phyloP scores from a whole-genome alignment of 2,888 invertebrate genomes.

The Thelaira solivaga region DNA sequence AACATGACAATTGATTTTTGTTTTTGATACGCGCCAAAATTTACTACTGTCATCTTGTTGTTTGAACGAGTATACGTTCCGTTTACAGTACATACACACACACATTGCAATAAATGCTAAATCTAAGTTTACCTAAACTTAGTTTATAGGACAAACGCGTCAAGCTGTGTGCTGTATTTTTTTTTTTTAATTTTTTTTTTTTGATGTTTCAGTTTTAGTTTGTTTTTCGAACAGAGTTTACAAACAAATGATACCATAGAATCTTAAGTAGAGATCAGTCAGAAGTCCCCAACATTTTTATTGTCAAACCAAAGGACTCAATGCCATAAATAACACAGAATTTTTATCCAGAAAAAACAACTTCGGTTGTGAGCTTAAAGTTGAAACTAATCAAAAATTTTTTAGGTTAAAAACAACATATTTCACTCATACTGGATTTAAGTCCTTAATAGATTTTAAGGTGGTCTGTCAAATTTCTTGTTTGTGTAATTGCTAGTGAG shows the following conservation, averaged over 20 bases:
- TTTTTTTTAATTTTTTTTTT: background rate
- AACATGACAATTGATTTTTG: conserved; percentile 75
- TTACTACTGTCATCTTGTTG: conserved; percentile 68
- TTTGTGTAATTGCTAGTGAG: too few relatives aligned
- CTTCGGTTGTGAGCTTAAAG: too few relatives aligned
- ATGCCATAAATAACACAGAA: too few relatives aligned
- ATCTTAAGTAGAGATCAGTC: background rate
- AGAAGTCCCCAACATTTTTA: too few relatives aligned
- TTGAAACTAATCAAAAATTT: too few relatives aligned
- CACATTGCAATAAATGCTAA: conserved; percentile 36
- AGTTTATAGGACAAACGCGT: conserved; percentile 62
- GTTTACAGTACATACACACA: background rate
- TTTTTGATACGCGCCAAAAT: conserved; percentile 74
- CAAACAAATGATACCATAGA: conserved; percentile 18
- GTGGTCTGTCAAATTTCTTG: too few relatives aligned
- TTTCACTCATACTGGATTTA: too few relatives aligned
- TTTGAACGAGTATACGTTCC: conserved; percentile 28
- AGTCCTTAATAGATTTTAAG: too few relatives aligned
- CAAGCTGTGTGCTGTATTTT: conserved; percentile 42
- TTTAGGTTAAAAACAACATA: too few relatives aligned
- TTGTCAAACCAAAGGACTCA: too few relatives aligned
- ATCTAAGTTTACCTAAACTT: conserved; percentile 40
- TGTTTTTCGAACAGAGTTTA: background rate
- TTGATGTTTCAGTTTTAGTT: background rate
- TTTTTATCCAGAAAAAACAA: too few relatives aligned